Percentiles rank a stretch among this genome's conserved stretches.
phyloP scores from a whole-genome alignment of 2,797 vertebrate species.

The Acanthopagrus latus region DNA sequence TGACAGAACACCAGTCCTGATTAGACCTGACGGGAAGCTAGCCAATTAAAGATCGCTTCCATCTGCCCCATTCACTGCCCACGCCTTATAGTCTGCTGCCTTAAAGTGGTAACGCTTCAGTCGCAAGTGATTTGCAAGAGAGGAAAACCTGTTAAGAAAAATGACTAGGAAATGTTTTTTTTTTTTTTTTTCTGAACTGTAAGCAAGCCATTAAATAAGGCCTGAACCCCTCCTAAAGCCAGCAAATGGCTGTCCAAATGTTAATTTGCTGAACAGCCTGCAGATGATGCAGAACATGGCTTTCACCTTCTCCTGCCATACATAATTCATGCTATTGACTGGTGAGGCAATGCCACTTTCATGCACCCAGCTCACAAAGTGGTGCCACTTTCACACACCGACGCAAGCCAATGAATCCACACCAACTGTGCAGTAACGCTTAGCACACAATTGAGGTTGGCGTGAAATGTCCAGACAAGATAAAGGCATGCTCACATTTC shows the following conservation, averaged over 20 bases:
- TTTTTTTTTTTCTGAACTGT: conserved; percentile 65
- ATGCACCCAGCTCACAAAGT: conserved; percentile 77
- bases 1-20: conserved; percentile 76
- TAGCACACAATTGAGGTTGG: conserved; percentile 64
- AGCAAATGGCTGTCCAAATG: conserved; percentile 80
- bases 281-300: conserved; percentile 85
- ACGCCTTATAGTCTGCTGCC: conserved; percentile 54
- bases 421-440: conserved; percentile 74
- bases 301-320: conserved; percentile 81
- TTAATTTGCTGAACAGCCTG: conserved; percentile 82
- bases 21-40: conserved; percentile 72
- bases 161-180: conserved; percentile 61
- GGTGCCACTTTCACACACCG: conserved; percentile 82
- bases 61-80: conserved; percentile 69
- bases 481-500: conserved; percentile 46
- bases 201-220: conserved; percentile 69
- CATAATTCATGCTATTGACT: conserved; percentile 87
- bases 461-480: conserved; percentile 71
- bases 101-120: conserved; percentile 43
- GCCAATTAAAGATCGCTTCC: conserved; percentile 81
- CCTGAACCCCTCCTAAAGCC: conserved; percentile 66
- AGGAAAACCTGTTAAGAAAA: conserved; percentile 57
- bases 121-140: conserved; percentile 65
- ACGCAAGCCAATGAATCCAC: conserved; percentile 69
- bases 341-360: conserved; percentile 82